Conservation (phyloP, 2,888 invertebrate species). For the Cistogaster globosa region DNA sequence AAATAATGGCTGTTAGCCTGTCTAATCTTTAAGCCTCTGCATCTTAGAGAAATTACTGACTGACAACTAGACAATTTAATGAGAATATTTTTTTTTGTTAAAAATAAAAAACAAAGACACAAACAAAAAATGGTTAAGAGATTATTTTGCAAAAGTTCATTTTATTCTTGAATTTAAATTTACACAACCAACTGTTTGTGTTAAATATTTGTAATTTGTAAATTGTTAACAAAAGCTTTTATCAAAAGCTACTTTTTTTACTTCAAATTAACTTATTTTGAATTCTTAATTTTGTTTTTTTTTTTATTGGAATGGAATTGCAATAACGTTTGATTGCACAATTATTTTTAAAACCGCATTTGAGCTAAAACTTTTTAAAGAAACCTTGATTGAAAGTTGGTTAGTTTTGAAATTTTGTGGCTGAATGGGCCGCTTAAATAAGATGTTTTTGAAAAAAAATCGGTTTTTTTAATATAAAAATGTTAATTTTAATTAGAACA, state of each 20-base stretch:
- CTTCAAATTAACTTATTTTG: background rate
- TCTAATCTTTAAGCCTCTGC: background rate
- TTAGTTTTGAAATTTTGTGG: background rate
- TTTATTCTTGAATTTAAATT: slow-evolving; percentile 21
- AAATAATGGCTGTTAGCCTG: background rate
- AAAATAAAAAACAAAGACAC: background rate
- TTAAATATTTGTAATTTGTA: background rate
- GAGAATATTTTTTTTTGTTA: slow-evolving; percentile 1
- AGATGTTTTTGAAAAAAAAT: background rate
- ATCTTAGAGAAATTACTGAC: background rate
- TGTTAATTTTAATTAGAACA: too few species aligned
- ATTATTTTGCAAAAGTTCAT: slow-evolving; percentile 1
- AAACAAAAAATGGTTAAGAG: slow-evolving; percentile 1
- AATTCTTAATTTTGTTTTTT: background rate
- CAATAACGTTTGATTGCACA: slow-evolving; percentile 37
- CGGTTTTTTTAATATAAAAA: too few species aligned
- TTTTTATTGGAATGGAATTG: slow-evolving; percentile 8
- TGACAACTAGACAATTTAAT: slow-evolving; percentile 44
- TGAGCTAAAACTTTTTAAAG: slow-evolving; percentile 15
- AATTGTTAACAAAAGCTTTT: slow-evolving; percentile 47
- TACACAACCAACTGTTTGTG: background rate
- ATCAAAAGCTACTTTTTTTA: slow-evolving; percentile 8
- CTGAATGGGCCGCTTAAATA: background rate
- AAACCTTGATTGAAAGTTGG: slow-evolving; percentile 38
- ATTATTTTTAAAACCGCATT: slow-evolving; percentile 30